A percentile compares a stretch with the other conserved stretches of the same genome.
Evolutionary conservation across 1,140 invertebrate genomes (phyloP).

Genomic region (Campoletis sonorensis): DNA sequence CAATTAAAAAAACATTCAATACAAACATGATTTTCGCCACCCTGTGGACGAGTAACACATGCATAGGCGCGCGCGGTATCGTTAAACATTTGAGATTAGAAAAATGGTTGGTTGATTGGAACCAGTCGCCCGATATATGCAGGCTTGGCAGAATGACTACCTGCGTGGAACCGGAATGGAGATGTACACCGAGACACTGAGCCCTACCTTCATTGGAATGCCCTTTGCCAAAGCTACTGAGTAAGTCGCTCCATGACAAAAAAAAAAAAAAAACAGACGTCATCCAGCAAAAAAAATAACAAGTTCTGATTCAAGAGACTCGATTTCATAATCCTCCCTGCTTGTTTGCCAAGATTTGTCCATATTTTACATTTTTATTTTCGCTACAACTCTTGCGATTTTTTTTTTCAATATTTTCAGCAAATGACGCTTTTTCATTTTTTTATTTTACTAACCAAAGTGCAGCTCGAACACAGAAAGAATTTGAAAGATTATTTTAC

Average conservation of each 20-base stretch:
- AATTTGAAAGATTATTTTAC: no score
- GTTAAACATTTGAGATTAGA: constrained; percentile 69
- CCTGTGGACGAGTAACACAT: constrained; percentile 67
- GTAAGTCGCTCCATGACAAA: constrained; percentile 87
- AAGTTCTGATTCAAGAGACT: constrained; percentile 69
- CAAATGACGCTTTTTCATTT: neutral
- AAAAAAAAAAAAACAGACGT: constrained; percentile 48
- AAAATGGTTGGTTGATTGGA: constrained; percentile 77
- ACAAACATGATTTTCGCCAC: constrained; percentile 45
- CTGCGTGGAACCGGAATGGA: constrained; percentile 98
- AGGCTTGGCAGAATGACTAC: constrained; percentile 99
- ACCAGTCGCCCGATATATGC: constrained; percentile 94
- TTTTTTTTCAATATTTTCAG: neutral
- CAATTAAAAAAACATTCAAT: constrained; percentile 46
- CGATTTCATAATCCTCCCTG: constrained; percentile 40
- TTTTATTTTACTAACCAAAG: neutral
- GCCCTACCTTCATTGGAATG: constrained; percentile 97
- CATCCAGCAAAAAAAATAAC: constrained; percentile 49
- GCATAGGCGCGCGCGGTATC: constrained; percentile 70
- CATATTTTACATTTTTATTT: constrained; percentile 29
- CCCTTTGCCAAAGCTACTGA: constrained; percentile 98
- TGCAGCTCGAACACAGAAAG: no score
- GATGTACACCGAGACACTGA: constrained; percentile 99
- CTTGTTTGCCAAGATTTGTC: constrained; percentile 27
- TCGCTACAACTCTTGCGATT: neutral